These are phyloP conservation scores for Parasteatoda lunata DNA, from an alignment of 2,888 invertebrate genomes.

Conservation along the genomic window DNA sequence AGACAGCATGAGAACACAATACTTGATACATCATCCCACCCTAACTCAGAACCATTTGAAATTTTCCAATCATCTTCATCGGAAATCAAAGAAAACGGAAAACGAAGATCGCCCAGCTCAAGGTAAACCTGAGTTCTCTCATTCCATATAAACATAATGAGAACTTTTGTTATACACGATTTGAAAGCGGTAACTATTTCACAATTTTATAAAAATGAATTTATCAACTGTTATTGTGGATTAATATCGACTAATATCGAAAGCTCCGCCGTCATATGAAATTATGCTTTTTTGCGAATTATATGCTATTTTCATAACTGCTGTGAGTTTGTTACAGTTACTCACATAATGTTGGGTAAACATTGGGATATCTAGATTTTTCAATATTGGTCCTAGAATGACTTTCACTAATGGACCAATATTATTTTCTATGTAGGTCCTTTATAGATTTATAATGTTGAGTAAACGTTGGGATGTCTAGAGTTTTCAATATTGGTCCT, in stretches of 20 bases:
- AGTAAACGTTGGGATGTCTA: too few species aligned
- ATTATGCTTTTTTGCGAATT: not conserved
- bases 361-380: too few species aligned
- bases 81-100: slow-evolving; percentile 72
- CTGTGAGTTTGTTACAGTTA: too few species aligned
- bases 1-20: slow-evolving; percentile 86
- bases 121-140: slow-evolving; percentile 15
- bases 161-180: not conserved
- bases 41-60: slow-evolving; percentile 83
- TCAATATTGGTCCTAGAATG: too few species aligned
- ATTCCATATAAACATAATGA: not conserved
- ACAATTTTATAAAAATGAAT: not conserved
- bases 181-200: not conserved
- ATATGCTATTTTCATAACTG: too few species aligned
- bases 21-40: slow-evolving; percentile 77
- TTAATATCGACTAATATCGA: too few species aligned
- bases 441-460: too few species aligned
- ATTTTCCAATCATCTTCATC: slow-evolving; percentile 81
- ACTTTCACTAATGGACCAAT: too few species aligned
- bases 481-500: too few species aligned
- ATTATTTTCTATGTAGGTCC: too few species aligned
- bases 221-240: too few species aligned
- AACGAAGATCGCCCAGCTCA: slow-evolving; percentile 48
- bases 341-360: too few species aligned
- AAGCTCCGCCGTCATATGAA: not conserved